phyloP scores from a whole-genome alignment of 2,797 vertebrate species.

The Premnoplex brunnescens region DNA sequence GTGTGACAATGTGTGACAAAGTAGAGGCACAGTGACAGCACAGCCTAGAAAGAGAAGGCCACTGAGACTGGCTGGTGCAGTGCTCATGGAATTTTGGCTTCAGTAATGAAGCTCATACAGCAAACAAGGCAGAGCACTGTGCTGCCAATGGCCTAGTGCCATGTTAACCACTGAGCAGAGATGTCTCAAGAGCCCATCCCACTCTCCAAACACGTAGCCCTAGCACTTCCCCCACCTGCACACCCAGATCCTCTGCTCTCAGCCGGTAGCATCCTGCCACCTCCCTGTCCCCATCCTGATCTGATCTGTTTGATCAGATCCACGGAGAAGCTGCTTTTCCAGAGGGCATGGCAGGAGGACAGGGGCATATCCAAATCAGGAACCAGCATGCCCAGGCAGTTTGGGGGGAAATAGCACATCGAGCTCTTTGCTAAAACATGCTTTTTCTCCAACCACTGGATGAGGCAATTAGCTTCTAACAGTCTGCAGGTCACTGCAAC shows the following conservation, averaged over 20 bases:
- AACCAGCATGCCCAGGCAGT: neutral
- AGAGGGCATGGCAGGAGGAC: neutral
- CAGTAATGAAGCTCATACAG: neutral
- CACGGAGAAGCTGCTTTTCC: neutral
- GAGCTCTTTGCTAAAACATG: neutral
- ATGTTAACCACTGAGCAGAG: fast-evolving
- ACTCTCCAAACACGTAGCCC: fast-evolving
- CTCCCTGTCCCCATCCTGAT: neutral
- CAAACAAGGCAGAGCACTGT: neutral
- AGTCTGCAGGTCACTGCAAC: neutral
- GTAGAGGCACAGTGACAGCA: neutral
- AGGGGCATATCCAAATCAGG: neutral
- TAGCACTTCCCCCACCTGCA: fast-evolving
- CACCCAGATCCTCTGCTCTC: neutral
- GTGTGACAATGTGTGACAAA: neutral
- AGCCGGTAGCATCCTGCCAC: fast-evolving
- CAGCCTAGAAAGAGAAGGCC: neutral
- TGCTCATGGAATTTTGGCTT: neutral
- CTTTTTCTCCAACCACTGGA: neutral
- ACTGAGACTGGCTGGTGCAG: neutral
- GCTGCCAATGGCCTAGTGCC: neutral
- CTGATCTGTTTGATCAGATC: neutral
- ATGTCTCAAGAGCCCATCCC: fast-evolving
- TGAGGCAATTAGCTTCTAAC: neutral
- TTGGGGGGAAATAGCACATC: neutral